Percentiles rank a stretch among this genome's conserved stretches.
Conservation (phyloP, 2,888 invertebrate species). For the Drosophila putrida region DNA sequence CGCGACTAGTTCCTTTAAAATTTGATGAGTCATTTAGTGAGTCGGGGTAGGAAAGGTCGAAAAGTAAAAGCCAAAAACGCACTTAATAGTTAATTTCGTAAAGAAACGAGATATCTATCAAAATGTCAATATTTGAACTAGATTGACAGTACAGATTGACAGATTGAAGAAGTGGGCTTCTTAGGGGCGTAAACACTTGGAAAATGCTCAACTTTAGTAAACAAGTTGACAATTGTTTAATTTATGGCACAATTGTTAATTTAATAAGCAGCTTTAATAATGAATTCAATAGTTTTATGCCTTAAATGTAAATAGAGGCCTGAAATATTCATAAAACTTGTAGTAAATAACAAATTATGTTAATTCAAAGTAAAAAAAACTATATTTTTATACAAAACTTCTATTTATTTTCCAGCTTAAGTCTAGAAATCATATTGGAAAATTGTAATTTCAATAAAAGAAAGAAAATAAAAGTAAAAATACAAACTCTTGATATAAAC, state of each 20-base stretch:
- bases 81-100: background rate
- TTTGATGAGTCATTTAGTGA: background rate
- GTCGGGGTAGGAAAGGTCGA: background rate
- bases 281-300: too few relatives aligned
- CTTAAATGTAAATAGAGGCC: too few relatives aligned
- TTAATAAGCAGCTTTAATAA: too few relatives aligned
- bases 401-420: too few relatives aligned
- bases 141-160: too few relatives aligned
- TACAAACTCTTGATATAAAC: background rate
- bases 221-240: background rate
- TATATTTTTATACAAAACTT: too few relatives aligned
- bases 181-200: background rate
- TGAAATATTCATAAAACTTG: too few relatives aligned
- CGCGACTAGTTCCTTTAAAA: background rate
- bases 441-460: too few relatives aligned
- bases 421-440: too few relatives aligned
- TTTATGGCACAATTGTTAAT: background rate
- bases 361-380: too few relatives aligned
- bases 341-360: too few relatives aligned
- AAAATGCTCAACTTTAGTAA: background rate
- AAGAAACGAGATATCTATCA: slow-evolving; percentile 1
- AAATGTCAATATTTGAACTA: background rate
- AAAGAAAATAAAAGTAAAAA: background rate
- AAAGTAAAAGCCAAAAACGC: background rate
- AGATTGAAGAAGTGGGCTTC: background rate